A percentile compares a stretch with the other conserved stretches of the same genome.
Conservation (phyloP, 2,797 vertebrate species). For the Etheostoma perlongum region DNA sequence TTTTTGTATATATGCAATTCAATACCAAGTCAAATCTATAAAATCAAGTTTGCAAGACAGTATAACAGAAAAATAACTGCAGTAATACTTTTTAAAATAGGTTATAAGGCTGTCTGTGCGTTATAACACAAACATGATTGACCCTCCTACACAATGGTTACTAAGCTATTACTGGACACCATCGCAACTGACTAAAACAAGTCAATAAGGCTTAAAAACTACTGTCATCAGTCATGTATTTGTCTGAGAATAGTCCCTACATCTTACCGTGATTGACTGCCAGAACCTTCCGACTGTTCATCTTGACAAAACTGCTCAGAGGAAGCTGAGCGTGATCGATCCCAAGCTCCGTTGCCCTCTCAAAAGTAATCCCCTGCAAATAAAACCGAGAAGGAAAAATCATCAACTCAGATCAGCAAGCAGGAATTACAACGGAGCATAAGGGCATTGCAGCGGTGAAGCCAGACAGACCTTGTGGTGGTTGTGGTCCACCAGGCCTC, state of each 20-base stretch:
- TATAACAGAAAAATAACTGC: too few relatives aligned
- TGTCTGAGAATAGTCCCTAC: slow-evolving; percentile 74
- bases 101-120: too few relatives aligned
- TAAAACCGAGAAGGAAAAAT: not conserved
- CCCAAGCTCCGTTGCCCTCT: slow-evolving; percentile 89
- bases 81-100: too few relatives aligned
- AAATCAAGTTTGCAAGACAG: too few relatives aligned
- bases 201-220: not conserved
- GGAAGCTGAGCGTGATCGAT: slow-evolving; percentile 95
- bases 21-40: too few relatives aligned
- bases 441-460: not conserved
- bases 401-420: not conserved
- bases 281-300: slow-evolving; percentile 98
- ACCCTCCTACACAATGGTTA: not conserved
- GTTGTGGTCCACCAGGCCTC: slow-evolving; percentile 98
- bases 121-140: too few relatives aligned
- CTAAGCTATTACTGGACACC: not conserved
- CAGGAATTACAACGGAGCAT: not conserved
- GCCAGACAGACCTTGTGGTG: slow-evolving; percentile 91
- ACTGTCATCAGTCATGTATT: too few relatives aligned
- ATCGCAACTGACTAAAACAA: not conserved
- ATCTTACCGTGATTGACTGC: slow-evolving; percentile 89
- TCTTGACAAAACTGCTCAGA: slow-evolving; percentile 93
- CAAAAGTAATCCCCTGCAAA: slow-evolving; percentile 88
- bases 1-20: too few relatives aligned